phyloP scores from a whole-genome alignment of 2,888 invertebrate species.

The Scaptomyza parva region DNA sequence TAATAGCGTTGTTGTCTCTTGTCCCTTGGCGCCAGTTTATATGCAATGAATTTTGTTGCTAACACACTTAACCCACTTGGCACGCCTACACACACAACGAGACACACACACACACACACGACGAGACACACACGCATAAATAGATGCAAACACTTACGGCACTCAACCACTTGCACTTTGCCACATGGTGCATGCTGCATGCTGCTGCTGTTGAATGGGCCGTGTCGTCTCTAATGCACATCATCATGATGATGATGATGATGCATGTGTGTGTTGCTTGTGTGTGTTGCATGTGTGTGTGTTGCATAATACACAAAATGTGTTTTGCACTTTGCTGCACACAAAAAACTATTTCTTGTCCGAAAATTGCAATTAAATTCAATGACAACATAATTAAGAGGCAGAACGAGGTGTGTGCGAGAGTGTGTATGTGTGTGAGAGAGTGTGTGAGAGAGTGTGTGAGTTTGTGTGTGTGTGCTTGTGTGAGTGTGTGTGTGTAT shows the following conservation, averaged over 20 bases:
- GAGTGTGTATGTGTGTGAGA: neutral
- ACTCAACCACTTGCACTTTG: slow-evolving; percentile 16
- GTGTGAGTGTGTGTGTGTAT: slow-evolving; percentile 18
- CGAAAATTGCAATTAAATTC: slow-evolving; percentile 56
- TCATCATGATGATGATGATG: too few relatives aligned
- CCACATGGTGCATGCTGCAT: neutral
- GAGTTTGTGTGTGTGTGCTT: slow-evolving; percentile 1
- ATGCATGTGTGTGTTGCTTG: too few relatives aligned
- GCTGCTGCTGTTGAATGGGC: neutral
- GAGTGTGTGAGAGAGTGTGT: too few relatives aligned
- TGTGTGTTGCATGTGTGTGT: too few relatives aligned
- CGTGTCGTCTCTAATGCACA: slow-evolving; percentile 9
- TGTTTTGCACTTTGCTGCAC: slow-evolving; percentile 63
- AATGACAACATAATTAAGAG: slow-evolving; percentile 53
- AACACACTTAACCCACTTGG: slow-evolving; percentile 78
- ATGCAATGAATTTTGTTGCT: slow-evolving; percentile 70
- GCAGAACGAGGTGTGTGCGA: too few relatives aligned
- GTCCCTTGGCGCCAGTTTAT: slow-evolving; percentile 44
- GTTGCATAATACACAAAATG: slow-evolving; percentile 71
- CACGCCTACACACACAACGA: slow-evolving; percentile 41
- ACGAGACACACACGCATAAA: neutral
- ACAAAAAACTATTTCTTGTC: slow-evolving; percentile 34
- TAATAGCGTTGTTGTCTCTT: slow-evolving; percentile 61
- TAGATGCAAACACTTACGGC: neutral
- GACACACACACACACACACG: neutral